These are phyloP conservation scores for Uria lomvia DNA, from an alignment of 2,113 vertebrate genomes.

Conservation along the genomic window DNA sequence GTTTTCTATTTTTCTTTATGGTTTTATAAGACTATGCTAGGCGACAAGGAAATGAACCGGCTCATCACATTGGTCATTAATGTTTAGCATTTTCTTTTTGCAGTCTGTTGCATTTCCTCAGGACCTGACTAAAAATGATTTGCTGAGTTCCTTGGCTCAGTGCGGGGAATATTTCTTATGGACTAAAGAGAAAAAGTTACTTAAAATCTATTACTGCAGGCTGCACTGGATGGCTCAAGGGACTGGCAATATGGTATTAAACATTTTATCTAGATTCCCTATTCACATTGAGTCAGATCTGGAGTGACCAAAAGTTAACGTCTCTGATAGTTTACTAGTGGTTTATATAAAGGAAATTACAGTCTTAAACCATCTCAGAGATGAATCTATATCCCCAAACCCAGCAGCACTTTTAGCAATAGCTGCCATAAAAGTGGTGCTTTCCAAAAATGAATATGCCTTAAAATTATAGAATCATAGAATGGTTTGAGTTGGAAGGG, in stretches of 20 bases:
- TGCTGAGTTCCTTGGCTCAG: not conserved
- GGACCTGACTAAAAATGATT: slow-evolving; percentile 13
- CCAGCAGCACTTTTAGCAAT: not conserved
- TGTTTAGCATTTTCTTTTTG: slow-evolving; percentile 1
- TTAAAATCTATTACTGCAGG: not conserved
- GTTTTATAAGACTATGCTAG: not conserved
- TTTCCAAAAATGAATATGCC: not conserved
- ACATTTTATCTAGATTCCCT: not conserved
- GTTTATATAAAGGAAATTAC: not conserved
- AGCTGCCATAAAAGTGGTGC: not conserved
- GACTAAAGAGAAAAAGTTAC: not conserved
- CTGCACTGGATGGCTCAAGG: not conserved
- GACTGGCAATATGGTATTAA: not conserved
- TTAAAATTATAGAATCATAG: not conserved
- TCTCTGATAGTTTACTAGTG: not conserved
- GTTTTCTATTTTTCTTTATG: not conserved
- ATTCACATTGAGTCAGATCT: not conserved
- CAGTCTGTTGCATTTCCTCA: not conserved
- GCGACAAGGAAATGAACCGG: not conserved
- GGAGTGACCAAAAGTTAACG: not conserved
- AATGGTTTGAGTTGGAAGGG: not conserved
- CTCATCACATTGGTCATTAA: not conserved
- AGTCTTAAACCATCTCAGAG: not conserved
- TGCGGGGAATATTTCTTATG: not conserved
- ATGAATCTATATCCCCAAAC: not conserved